Base-by-base conservation (phyloP, 2,888 invertebrate species). In the Terebella lapidaria region DNA sequence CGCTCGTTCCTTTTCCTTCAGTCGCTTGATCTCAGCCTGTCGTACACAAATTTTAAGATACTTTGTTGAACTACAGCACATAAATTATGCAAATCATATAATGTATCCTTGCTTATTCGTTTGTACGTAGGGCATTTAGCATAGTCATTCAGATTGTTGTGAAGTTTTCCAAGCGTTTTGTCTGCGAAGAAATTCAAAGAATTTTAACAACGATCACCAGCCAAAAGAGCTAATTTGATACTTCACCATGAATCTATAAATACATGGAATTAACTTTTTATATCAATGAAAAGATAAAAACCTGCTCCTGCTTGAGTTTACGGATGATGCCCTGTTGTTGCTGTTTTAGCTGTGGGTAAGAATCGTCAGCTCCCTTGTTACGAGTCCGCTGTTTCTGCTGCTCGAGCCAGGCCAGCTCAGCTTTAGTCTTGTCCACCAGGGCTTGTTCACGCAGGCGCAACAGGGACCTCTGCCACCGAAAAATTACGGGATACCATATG, bases 391-490 rank as follows among this genome's bases (percentile, higher is more conserved):
- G 85, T 74, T 87, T 87, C 71, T 88, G 87, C 54, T 87, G 85
- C 74, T 88, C 87, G 22, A 89, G 74, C 84, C 84, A 85, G 1
- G 85, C 84, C 64, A 87, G 78, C 77, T 87, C 86, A 1, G 85
- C 84, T 75, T 86, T 86, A 1, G 87, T 87, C 66, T 87, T 84
- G 77, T 89, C 87, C 45, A 86, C 82, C 57, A 89, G 75, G 0
- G 86, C 85, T 71, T 87, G 86, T 74, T 88, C 88, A 4, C 87
- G 83, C 57, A 88, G 84, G 74, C 87, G 86, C 52, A 89, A 82
- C 47, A 88, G 78, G 51, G 86, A 84, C 64, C 85, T 84, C 70
- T 88, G 83, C 2, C 62, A 58, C 24, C 27, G 54, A 20, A n/a
- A n/a, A n/a, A 54, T 29, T 47, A 20, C 22, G 28, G 25, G 28